Conservation (phyloP, 1,140 invertebrate species). For the Saccostrea cuccullata region DNA sequence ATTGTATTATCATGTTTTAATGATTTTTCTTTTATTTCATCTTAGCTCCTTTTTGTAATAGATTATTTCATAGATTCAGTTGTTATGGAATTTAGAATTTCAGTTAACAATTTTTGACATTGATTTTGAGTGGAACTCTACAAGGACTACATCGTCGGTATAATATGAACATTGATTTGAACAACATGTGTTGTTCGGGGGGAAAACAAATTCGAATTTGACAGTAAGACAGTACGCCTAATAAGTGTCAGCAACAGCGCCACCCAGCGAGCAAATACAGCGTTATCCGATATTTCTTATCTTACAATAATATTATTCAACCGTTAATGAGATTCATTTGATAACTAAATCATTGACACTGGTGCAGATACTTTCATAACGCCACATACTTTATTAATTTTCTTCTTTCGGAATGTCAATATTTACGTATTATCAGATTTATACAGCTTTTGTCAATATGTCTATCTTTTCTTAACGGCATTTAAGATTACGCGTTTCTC, state of each 20-base stretch:
- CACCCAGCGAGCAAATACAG: slow-evolving; percentile 16
- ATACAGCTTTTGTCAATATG: slow-evolving; percentile 33
- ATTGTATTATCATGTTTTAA: too few relatives aligned
- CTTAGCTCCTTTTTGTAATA: too few relatives aligned
- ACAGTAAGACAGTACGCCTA: slow-evolving; percentile 48
- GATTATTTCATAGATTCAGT: too few relatives aligned
- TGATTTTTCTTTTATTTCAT: too few relatives aligned
- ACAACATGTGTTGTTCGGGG: slow-evolving; percentile 29
- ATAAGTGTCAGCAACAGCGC: slow-evolving; percentile 46
- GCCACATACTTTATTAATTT: slow-evolving; percentile 26
- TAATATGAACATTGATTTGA: not conserved
- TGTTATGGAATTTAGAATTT: too few relatives aligned
- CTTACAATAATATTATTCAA: slow-evolving; percentile 31
- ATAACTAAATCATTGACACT: slow-evolving; percentile 27
- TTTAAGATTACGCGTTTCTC: slow-evolving; percentile 2
- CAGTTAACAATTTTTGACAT: too few relatives aligned
- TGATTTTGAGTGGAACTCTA: too few relatives aligned
- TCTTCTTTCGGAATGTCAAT: slow-evolving; percentile 35
- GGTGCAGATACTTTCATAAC: slow-evolving; percentile 24
- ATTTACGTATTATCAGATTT: slow-evolving; percentile 36
- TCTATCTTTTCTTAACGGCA: slow-evolving; percentile 35
- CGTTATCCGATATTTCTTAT: slow-evolving; percentile 37
- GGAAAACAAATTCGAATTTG: slow-evolving; percentile 15
- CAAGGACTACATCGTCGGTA: not conserved
- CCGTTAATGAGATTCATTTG: slow-evolving; percentile 23